Base-by-base conservation (phyloP, 2,113 vertebrate genomes). In the Pomatorhinus ruficollis region DNA sequence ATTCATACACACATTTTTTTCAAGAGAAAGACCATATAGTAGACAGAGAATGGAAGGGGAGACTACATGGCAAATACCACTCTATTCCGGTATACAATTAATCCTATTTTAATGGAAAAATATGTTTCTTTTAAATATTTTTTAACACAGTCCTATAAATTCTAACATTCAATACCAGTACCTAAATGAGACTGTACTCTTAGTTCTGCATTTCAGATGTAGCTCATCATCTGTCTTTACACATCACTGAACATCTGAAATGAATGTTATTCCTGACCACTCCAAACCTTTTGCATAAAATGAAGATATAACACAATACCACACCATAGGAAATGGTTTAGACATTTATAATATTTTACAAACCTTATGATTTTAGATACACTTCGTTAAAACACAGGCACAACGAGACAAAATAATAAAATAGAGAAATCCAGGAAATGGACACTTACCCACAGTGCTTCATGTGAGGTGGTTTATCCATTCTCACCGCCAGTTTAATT, bases 381-480 rank as follows among this genome's bases (percentile, higher is more conserved):
- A 9, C 16, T 42, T 59, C 6, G 7, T 54, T 81, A 77, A 93
- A 76, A 84, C 35, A 52, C 11, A 35, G 37, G 25, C 17, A 68
- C 2, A 72, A 30, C 14, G 50, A 75, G 20, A 33, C 24, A 94
- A 92, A 70, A 77, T 40, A 93, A 75, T 50, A 92, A 25, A 30
- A 85, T 18, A 47, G 18, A 81, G 22, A 18, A 5, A 35, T 35
- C 6, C 50, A 70, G 30, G 82, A 87, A 93, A 66, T 2, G 22
- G 45, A 75, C 35, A 95, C 99, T 98, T 96, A 99, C 99, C 99
- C 99, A 88, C 99, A 99, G 92, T 99, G 99, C 93, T 99, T 99
- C 99, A 99, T 98, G 95, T 99, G 99, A 93, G 99, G 98, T 20
- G 99, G 99, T 80, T 99, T 99, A 98, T 99, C 99, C 99, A 99